Evolutionary conservation across 2,888 invertebrate genomes (phyloP).

Genomic region (Iphiclides podalirius): DNA sequence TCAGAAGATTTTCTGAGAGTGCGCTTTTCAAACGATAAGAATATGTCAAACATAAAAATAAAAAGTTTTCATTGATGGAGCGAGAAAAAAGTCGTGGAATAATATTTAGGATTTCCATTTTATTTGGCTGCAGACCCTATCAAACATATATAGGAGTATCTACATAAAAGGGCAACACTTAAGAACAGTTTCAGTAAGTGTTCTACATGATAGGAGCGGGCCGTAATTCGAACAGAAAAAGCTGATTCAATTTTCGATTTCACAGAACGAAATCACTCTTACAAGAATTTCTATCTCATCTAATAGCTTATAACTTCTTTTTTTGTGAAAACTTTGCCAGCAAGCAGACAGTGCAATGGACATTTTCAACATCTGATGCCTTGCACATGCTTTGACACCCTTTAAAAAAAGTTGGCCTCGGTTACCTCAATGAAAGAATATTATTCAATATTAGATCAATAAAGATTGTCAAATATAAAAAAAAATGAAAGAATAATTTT

Average conservation of each 20-base stretch:
- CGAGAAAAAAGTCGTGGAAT: conserved; percentile 74
- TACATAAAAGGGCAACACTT: conserved; percentile 79
- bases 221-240: conserved; percentile 30
- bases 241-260: conserved; percentile 27
- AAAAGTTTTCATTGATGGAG: conserved; percentile 76
- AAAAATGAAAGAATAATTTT: too few species aligned
- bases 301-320: too few species aligned
- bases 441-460: too few species aligned
- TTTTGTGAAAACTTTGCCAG: too few species aligned
- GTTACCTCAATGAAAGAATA: too few species aligned
- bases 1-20: conserved; percentile 69
- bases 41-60: conserved; percentile 79
- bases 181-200: conserved; percentile 77
- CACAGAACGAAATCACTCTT: conserved; percentile 16
- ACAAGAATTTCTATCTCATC: too few species aligned
- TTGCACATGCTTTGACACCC: too few species aligned
- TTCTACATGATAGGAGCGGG: conserved; percentile 56
- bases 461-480: too few species aligned
- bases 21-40: conserved; percentile 73
- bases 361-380: too few species aligned
- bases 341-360: too few species aligned
- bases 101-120: conserved; percentile 78
- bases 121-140: conserved; percentile 79
- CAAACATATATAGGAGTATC: conserved; percentile 79
- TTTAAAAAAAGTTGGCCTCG: too few species aligned